phyloP scores from a whole-genome alignment of 2,113 vertebrate species.

The Pelvicachromis taeniatus region DNA sequence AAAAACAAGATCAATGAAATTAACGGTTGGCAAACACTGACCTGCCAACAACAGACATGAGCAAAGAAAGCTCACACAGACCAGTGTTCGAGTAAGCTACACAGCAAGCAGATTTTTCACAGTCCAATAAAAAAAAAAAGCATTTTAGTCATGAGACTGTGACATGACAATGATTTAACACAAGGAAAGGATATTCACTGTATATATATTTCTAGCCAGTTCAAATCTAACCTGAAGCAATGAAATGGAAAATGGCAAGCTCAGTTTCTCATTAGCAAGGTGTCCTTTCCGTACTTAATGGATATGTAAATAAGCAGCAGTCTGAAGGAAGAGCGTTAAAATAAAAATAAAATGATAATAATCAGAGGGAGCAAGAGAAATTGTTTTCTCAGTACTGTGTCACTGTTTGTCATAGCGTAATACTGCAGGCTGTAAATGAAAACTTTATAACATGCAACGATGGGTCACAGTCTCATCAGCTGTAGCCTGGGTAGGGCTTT shows the following conservation, averaged over 20 bases:
- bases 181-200: neutral
- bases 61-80: neutral
- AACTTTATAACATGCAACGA: neutral
- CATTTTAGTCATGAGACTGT: neutral
- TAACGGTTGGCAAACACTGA: neutral
- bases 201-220: neutral
- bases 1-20: conserved; percentile 25
- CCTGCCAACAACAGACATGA: neutral
- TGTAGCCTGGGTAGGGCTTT: neutral
- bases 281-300: conserved; percentile 14
- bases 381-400: conserved; percentile 30
- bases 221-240: conserved; percentile 42
- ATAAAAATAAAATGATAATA: conserved; percentile 19
- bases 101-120: neutral
- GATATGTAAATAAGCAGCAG: conserved; percentile 42
- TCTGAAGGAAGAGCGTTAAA: neutral
- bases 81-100: neutral
- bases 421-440: conserved; percentile 11
- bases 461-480: conserved; percentile 19
- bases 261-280: conserved; percentile 55
- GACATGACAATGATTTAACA: neutral
- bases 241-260: conserved; percentile 28
- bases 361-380: conserved; percentile 12
- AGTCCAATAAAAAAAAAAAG: neutral
- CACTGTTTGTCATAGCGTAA: conserved; percentile 14